phyloP scores from a whole-genome alignment of 2,797 vertebrate genomes.

The Psittacula echo region DNA sequence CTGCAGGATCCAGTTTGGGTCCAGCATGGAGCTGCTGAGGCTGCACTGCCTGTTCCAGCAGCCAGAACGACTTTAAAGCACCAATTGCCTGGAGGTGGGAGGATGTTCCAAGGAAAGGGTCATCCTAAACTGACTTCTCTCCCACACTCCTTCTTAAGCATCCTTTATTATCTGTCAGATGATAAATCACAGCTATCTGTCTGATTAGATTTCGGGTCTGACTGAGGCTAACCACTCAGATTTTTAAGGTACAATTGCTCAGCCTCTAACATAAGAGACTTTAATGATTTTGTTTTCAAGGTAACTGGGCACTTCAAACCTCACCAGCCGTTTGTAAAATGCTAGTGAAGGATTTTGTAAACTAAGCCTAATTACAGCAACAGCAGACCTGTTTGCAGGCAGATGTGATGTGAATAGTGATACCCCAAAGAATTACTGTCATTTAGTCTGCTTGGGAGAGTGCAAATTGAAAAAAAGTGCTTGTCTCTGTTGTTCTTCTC shows the following conservation, averaged over 20 bases:
- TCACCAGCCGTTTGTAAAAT: slow-evolving; percentile 26
- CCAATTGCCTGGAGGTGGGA: not conserved
- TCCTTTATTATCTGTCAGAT: slow-evolving; percentile 14
- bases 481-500: not conserved
- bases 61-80: not conserved
- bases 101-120: not conserved
- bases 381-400: not conserved
- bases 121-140: slow-evolving; percentile 2
- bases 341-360: slow-evolving; percentile 35
- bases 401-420: not conserved
- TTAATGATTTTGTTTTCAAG: slow-evolving; percentile 21
- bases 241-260: not conserved
- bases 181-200: slow-evolving; percentile 4
- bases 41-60: not conserved
- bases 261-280: not conserved
- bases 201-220: slow-evolving; percentile 25
- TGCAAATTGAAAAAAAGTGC: not conserved
- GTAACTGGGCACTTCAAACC: slow-evolving; percentile 10
- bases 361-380: slow-evolving; percentile 32
- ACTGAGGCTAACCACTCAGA: not conserved
- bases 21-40: not conserved
- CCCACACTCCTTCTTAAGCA: not conserved
- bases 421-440: not conserved
- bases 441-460: not conserved
- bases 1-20: not conserved